Evolutionary conservation across 2,797 vertebrate species (phyloP).

Genomic region (Enteromius mattozi): DNA sequence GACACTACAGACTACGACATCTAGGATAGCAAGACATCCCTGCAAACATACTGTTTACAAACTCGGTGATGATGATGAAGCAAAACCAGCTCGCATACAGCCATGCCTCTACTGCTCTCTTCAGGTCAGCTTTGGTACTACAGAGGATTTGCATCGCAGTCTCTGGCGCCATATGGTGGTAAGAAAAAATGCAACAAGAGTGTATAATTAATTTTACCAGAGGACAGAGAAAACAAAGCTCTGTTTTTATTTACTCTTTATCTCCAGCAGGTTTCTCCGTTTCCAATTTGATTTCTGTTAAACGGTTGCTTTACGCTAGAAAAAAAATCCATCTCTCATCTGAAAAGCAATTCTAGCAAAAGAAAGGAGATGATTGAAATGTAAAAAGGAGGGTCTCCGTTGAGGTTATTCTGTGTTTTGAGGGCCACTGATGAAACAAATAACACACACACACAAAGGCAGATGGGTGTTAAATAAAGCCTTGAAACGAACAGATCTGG

Average conservation of each 20-base stretch:
- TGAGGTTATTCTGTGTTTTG: conserved; percentile 37
- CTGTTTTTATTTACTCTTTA: conserved; percentile 21
- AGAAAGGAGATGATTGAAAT: conserved; percentile 11
- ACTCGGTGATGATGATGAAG: not conserved
- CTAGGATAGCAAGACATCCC: not conserved
- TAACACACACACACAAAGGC: not conserved
- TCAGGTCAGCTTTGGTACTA: conserved; percentile 27
- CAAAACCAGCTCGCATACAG: not conserved
- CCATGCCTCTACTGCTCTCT: conserved; percentile 37
- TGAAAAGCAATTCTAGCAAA: conserved; percentile 47
- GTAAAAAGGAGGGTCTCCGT: conserved; percentile 22
- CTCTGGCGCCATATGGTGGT: conserved; percentile 59
- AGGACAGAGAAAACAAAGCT: conserved; percentile 13
- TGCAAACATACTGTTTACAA: not conserved
- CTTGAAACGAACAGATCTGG: not conserved
- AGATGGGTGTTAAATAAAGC: not conserved
- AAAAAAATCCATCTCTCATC: conserved; percentile 35
- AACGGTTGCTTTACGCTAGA: conserved; percentile 41
- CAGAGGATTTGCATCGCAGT: conserved; percentile 23
- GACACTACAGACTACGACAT: not conserved
- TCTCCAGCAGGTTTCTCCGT: conserved; percentile 13
- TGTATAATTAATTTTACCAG: conserved; percentile 21
- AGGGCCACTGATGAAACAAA: not conserved
- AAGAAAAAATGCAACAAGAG: not conserved
- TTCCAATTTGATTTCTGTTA: conserved; percentile 42